Conservation (phyloP, 30 jellyfish, hydroid and myxozoan species). For the Phacellophora camtschatica region DNA sequence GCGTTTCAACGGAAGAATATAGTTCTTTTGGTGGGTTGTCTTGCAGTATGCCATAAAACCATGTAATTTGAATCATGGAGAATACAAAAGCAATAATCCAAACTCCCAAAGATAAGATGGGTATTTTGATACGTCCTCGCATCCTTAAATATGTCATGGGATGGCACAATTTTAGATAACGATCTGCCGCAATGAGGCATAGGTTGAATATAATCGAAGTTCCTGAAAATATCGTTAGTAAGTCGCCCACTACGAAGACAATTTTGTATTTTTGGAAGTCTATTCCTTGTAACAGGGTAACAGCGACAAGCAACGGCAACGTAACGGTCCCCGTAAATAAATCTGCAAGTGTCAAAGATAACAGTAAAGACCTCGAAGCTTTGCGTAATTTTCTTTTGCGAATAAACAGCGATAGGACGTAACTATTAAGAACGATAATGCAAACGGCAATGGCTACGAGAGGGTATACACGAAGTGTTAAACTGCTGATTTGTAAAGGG, state of each 20-base stretch:
- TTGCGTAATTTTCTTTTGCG: conserved; percentile 62
- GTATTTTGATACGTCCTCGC: neutral
- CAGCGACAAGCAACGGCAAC: conserved; percentile 40
- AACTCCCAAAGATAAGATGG: neutral
- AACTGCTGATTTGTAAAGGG: too few species aligned
- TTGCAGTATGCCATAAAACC: conserved; percentile 45
- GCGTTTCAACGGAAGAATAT: neutral
- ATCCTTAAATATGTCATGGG: conserved; percentile 43
- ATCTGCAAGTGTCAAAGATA: conserved; percentile 67
- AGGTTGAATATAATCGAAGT: conserved; percentile 45
- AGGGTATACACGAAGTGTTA: neutral
- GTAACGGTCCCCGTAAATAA: conserved; percentile 67
- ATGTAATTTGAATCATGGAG: conserved; percentile 43
- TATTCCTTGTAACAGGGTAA: neutral
- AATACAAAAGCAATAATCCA: conserved; percentile 36
- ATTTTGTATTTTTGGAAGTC: neutral
- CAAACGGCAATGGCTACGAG: conserved; percentile 20
- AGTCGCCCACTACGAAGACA: conserved; percentile 49
- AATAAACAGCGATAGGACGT: conserved; percentile 47
- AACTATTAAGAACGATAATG: conserved; percentile 26
- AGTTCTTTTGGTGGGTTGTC: conserved; percentile 16
- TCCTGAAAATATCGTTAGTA: conserved; percentile 50
- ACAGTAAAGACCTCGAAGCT: conserved; percentile 35
- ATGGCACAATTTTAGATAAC: conserved; percentile 48
- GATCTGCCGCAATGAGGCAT: conserved; percentile 57